Conservation (phyloP, 2,797 vertebrate genomes). For the Myiotriccus ornatus region DNA sequence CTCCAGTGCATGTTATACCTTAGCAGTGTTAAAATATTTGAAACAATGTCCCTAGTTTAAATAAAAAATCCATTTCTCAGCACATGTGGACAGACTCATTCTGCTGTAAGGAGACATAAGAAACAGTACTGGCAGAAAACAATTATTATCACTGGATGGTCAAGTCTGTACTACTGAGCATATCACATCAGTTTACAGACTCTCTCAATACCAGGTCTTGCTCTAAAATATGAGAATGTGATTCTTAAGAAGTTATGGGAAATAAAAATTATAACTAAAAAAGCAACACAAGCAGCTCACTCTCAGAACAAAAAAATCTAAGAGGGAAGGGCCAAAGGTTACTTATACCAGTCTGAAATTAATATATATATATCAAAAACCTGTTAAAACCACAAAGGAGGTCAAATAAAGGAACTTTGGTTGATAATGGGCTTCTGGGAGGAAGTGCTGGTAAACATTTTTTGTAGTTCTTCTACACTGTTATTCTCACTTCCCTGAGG, state of each 20-base stretch:
- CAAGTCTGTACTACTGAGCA: background rate
- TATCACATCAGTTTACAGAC: background rate
- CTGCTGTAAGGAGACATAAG: background rate
- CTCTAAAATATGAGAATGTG: background rate
- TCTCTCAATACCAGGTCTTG: background rate
- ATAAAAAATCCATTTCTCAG: background rate
- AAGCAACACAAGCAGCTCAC: background rate
- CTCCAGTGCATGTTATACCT: background rate
- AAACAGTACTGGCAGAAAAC: background rate
- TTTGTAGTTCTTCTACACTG: background rate
- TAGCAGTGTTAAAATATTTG: background rate
- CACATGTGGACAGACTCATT: accelerated
- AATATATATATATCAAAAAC: background rate
- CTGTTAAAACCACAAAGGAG: background rate
- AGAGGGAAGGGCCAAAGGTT: background rate
- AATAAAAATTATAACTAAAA: background rate
- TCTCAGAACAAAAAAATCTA: background rate
- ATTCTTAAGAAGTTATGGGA: background rate
- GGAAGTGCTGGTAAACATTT: background rate
- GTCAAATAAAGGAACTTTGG: background rate
- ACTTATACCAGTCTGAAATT: background rate
- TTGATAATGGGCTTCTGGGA: background rate
- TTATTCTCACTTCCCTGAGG: background rate
- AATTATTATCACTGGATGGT: background rate
- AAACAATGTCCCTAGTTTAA: background rate